A percentile compares a stretch with the other conserved stretches of the same genome.
Conservation (phyloP, 1,140 invertebrate genomes). For the Teleogryllus occipitalis region DNA sequence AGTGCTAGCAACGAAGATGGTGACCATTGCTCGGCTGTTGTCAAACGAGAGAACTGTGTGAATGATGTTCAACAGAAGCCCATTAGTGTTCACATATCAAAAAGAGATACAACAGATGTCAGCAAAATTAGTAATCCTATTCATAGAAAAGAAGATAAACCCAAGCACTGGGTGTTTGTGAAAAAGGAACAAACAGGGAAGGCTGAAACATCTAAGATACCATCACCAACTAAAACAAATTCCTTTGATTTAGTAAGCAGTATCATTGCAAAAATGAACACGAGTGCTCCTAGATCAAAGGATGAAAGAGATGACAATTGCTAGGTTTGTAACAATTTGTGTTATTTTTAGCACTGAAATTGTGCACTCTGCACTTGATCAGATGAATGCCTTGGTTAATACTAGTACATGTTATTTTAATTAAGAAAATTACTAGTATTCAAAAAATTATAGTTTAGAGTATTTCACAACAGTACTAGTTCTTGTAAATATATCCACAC, state of each 20-base stretch:
- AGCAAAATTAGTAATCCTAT: background rate
- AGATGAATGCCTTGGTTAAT: conserved; percentile 17
- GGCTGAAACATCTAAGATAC: background rate
- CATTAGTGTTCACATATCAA: background rate
- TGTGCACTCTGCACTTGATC: conserved; percentile 16
- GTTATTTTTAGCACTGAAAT: background rate
- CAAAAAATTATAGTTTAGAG: conserved; percentile 13
- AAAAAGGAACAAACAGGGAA: conserved; percentile 15
- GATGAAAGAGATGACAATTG: conserved; percentile 18
- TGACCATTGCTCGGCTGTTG: background rate
- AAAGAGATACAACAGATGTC: background rate
- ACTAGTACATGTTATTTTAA: conserved; percentile 7
- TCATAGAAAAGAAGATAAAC: conserved; percentile 9
- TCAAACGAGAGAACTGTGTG: conserved; percentile 17
- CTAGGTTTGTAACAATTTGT: conserved; percentile 2
- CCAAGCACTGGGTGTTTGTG: background rate
- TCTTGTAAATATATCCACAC: conserved; percentile 13
- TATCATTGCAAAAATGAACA: conserved; percentile 22
- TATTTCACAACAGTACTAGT: conserved; percentile 8
- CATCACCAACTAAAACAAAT: background rate
- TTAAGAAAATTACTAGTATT: background rate
- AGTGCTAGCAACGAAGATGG: background rate
- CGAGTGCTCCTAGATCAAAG: background rate
- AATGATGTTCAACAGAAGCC: conserved; percentile 12
- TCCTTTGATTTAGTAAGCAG: conserved; percentile 15